Base-by-base conservation (phyloP, 2,797 vertebrate genomes). In the Prionace glauca region DNA sequence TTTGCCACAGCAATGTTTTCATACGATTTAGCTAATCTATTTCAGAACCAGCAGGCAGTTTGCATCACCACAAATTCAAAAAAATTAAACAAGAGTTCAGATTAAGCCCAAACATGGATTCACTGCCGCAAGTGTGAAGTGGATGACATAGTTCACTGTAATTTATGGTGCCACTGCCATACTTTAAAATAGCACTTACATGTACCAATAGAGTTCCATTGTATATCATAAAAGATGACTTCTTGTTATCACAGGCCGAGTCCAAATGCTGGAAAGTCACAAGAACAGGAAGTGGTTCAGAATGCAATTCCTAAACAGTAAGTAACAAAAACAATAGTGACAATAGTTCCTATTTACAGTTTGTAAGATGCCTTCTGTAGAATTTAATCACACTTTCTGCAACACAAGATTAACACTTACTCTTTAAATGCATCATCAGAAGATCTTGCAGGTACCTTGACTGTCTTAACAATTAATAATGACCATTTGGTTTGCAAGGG, bases 141-240 rank as follows among this genome's bases (percentile, higher is more conserved):
- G 91, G 24, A 45, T 93, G 32, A 69, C 3, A 93, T 41, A 22
- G 20, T 65, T 32, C 32, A 91, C 18, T 88, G 45, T 88, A 88
- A 60, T 29, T 32, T 56, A 72, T 74, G 14, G 10, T 56, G 71
- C 45, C 71, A 95, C 20, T 29, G 0, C 45, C 71, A 72, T 45
- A 41, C 11, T 94, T 94, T 45, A 1, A 94, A 26, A 5, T 16
- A 72, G 29, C 96, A 98, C 98, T 98, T 97, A 98, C 98, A 98
- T 98, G 97, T 98, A 98, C 98, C 98, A 98, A 97, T 98, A 98
- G 96, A 98, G 97, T 97, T 98, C 98, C 98, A 98, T 98, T 86
- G 95, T 96, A 26, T 95, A 50, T 77, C 18, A 95, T 32, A 95
- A n/a, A 45, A 56, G 50, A 22, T 74, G 41, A 56, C 45, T 95